A percentile compares a stretch with the other conserved stretches of the same genome.
These are phyloP conservation scores for Phymorhynchus buccinoides DNA, from an alignment of 1,140 invertebrate species.

Conservation along the genomic window DNA sequence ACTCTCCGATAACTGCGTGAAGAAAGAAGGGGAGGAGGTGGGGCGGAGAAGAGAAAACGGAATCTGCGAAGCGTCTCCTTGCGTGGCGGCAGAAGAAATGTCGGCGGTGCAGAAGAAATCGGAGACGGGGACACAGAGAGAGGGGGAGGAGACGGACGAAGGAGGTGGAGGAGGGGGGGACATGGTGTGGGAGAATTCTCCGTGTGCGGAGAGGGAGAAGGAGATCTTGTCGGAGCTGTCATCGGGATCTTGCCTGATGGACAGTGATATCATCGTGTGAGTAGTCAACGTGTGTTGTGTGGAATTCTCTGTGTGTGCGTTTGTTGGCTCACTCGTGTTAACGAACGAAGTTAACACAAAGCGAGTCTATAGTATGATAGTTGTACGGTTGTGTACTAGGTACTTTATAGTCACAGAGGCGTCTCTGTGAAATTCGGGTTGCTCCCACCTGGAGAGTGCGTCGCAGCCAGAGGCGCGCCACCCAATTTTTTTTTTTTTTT, in stretches of 20 bases:
- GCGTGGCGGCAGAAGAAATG: too few relatives aligned
- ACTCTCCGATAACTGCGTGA: neutral
- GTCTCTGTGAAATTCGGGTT: too few relatives aligned
- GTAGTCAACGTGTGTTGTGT: neutral
- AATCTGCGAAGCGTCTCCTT: too few relatives aligned
- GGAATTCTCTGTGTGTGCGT: neutral
- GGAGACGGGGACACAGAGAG: neutral
- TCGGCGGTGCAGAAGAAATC: neutral
- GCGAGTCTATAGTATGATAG: too few relatives aligned
- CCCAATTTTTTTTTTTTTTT: too few relatives aligned
- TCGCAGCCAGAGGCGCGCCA: too few relatives aligned
- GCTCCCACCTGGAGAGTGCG: too few relatives aligned
- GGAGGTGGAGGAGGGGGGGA: neutral
- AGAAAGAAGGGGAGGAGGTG: neutral
- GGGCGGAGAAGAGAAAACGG: too few relatives aligned
- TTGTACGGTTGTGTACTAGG: too few relatives aligned
- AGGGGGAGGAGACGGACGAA: neutral
- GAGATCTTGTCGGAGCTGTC: slow-evolving; percentile 38
- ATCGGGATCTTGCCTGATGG: slow-evolving; percentile 42
- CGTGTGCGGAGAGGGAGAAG: slow-evolving; percentile 1
- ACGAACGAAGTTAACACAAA: too few relatives aligned
- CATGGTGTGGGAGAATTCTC: slow-evolving; percentile 9
- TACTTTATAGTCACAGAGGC: too few relatives aligned
- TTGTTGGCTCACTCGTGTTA: too few relatives aligned
- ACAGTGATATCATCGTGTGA: slow-evolving; percentile 46